Conservation (phyloP, 2,888 invertebrate species). For the Platynereis dumerilii region DNA sequence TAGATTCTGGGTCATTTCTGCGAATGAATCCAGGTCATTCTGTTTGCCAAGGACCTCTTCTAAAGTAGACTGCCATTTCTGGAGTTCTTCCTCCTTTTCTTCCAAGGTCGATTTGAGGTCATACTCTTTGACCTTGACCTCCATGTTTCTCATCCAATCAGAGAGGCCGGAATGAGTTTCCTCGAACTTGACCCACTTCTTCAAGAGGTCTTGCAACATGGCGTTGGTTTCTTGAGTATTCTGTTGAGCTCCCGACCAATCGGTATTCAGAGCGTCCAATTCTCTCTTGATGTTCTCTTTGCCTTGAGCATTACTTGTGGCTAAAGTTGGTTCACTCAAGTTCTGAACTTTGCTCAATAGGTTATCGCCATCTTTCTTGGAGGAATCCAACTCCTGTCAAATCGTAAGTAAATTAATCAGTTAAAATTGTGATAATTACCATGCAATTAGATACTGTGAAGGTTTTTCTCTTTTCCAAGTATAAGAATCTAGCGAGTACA, state of each 20-base stretch:
- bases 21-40: slow-evolving; percentile 82
- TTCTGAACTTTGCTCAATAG: slow-evolving; percentile 64
- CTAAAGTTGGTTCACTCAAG: slow-evolving; percentile 19
- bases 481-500: too few relatives aligned
- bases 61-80: slow-evolving; percentile 65
- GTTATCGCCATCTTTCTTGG: slow-evolving; percentile 74
- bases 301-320: slow-evolving; percentile 30
- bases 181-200: slow-evolving; percentile 93
- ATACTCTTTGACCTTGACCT: slow-evolving; percentile 74
- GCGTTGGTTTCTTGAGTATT: slow-evolving; percentile 44
- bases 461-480: too few relatives aligned
- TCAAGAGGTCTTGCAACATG: slow-evolving; percentile 78
- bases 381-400: slow-evolving; percentile 20
- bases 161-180: slow-evolving; percentile 82
- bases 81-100: slow-evolving; percentile 45
- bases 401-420: too few relatives aligned
- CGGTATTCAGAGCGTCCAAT: slow-evolving; percentile 86
- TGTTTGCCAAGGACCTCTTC: slow-evolving; percentile 82
- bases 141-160: slow-evolving; percentile 86
- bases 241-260: slow-evolving; percentile 73
- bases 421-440: too few relatives aligned
- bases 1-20: slow-evolving; percentile 87
- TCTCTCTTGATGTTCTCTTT: slow-evolving; percentile 70
- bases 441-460: too few relatives aligned
- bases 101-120: slow-evolving; percentile 54